Conservation (phyloP, 1,140 invertebrate genomes). For the Drosophila dunni region DNA sequence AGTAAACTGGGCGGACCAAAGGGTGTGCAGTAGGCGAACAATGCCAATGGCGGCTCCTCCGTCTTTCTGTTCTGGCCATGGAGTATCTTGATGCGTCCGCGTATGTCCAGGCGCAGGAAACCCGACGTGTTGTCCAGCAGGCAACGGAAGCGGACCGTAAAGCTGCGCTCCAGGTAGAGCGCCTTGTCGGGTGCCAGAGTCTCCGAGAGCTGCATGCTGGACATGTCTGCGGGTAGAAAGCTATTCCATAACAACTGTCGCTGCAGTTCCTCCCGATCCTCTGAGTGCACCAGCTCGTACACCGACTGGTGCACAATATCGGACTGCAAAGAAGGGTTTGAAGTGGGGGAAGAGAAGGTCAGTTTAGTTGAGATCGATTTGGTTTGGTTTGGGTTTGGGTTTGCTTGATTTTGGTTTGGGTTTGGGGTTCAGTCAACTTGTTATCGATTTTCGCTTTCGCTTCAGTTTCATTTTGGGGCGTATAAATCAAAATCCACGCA, state of each 20-base stretch:
- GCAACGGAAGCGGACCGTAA: conserved; percentile 99
- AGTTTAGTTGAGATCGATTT: conserved; percentile 21
- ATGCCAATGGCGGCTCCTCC: conserved; percentile 95
- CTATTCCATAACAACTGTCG: conserved; percentile 98
- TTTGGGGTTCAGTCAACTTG: conserved; percentile 43
- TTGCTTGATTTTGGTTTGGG: background rate
- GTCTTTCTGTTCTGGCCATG: conserved; percentile 98
- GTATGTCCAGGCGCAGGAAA: conserved; percentile 98
- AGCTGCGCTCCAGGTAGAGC: conserved; percentile 95
- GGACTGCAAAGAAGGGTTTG: conserved; percentile 88
- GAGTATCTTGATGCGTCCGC: conserved; percentile 97
- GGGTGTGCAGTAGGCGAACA: conserved; percentile 98
- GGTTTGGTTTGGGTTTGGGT: conserved; percentile 2
- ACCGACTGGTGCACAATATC: conserved; percentile 99
- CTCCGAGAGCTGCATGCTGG: conserved; percentile 92
- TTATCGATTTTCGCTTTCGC: conserved; percentile 67
- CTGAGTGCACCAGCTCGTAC: conserved; percentile 99
- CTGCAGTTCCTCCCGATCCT: conserved; percentile 98
- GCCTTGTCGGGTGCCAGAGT: conserved; percentile 93
- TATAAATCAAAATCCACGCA: conserved; percentile 80
- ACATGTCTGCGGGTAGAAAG: conserved; percentile 93
- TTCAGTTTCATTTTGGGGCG: conserved; percentile 60
- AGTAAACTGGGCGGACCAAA: conserved; percentile 97
- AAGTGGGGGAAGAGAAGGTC: conserved; percentile 12
- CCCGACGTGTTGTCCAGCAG: conserved; percentile 99